Base-by-base conservation (phyloP, 2,888 invertebrate species). In the Chrysomela aeneicollis region DNA sequence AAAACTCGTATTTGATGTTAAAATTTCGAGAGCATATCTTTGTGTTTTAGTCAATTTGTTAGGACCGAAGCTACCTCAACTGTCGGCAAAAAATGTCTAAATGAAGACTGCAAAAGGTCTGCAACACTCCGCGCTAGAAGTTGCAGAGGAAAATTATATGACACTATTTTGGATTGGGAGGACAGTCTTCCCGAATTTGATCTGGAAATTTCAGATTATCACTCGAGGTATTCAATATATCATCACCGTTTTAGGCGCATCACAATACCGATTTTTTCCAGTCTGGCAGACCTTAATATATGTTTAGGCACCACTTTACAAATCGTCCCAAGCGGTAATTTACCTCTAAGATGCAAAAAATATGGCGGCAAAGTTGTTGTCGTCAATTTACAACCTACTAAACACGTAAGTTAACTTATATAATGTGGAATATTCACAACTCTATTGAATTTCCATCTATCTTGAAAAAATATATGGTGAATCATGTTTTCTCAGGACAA, bases 91-190 rank as follows among this genome's bases (percentile, higher is more conserved):
- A 91, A 90, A 76, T 88, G 88, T 78, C 86, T 92, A 1, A 88
- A 89, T 0, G 86, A 85, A 17, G 84, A 86, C 35, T 91, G 92
- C 73, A 89, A 89, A 42, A 88, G 89, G 8, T 67, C 71, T 52
- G 85, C 88, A 19, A 85, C 84, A 73, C 82, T 84, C 59, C 84
- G 86, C 49, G 86, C 87, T 22, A 87, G 94, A n/a, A 85, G 86
- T n/a, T 96, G 96, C 78, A 88, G 98, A 52, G 97, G 98, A 0
- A 87, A 90, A 71, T 84, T 98, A 59, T 87, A 90, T 71, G 98
- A 99, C 81, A 95, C 93, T 12, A 93, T 98, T 64, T 85, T 99
- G 46, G 99, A 99, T 82, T 99, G 99, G 99, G 98, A 99, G 77
- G 93, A 95, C 78, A 91, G 91, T 81, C 85, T 99, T 69, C 98